phyloP scores from a whole-genome alignment of 2,113 vertebrate species.

The Lontra canadensis region DNA sequence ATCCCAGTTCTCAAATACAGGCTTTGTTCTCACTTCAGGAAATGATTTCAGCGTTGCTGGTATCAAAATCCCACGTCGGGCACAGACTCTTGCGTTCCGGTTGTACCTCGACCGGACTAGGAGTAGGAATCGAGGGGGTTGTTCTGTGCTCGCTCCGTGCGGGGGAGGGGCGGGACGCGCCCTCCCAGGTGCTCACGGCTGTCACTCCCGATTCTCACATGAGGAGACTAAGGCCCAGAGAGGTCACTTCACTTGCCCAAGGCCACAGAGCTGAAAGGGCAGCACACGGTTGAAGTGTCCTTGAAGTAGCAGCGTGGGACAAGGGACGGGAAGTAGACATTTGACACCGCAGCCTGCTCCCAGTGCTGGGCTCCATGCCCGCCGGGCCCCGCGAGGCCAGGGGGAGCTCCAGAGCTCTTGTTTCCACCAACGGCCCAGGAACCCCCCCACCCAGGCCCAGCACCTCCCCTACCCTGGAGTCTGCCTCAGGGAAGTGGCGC shows the following conservation, averaged over 20 bases:
- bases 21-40: not conserved
- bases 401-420: not conserved
- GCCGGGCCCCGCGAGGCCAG: fast-evolving
- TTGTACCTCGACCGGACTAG: fast-evolving
- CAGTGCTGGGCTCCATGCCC: not conserved
- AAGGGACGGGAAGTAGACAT: fast-evolving
- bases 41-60: not conserved
- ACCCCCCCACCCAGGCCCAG: too few relatives aligned
- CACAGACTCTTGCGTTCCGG: not conserved
- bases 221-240: not conserved
- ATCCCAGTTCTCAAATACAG: not conserved
- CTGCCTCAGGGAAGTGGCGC: not conserved
- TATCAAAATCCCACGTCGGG: not conserved
- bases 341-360: too few relatives aligned
- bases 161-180: not conserved
- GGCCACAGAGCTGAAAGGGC: not conserved
- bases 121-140: fast-evolving
- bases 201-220: not conserved
- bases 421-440: not conserved
- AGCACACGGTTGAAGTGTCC: not conserved
- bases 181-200: not conserved
- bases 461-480: too few relatives aligned
- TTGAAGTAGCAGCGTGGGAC: fast-evolving
- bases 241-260: not conserved
- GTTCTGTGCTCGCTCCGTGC: not conserved